Conservation (phyloP, 2,888 invertebrate genomes). For the Thereva nobilitata region DNA sequence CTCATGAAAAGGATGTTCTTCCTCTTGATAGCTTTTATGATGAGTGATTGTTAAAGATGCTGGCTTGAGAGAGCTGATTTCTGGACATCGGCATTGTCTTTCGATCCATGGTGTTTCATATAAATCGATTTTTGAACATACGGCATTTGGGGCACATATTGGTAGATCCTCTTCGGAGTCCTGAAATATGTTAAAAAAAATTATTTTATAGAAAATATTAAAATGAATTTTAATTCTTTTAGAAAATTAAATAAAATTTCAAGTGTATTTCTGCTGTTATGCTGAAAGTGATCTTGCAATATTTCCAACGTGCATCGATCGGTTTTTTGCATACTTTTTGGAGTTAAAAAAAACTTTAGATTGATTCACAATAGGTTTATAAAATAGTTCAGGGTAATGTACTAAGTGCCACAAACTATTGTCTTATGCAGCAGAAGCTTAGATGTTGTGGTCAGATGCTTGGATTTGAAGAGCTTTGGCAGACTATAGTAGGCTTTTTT, state of each 20-base stretch:
- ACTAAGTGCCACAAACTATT: no score
- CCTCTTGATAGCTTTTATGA: slow-evolving; percentile 26
- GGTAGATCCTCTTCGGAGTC: slow-evolving; percentile 79
- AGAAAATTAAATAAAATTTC: background rate
- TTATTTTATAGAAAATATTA: background rate
- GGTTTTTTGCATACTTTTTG: no score
- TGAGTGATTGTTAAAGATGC: slow-evolving; percentile 44
- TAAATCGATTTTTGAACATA: slow-evolving; percentile 85
- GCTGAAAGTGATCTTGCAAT: background rate
- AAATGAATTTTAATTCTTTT: slow-evolving; percentile 22
- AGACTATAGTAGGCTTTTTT: no score
- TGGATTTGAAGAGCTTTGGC: no score
- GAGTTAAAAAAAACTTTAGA: no score
- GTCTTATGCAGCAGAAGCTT: no score
- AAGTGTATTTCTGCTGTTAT: background rate
- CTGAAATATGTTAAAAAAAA: slow-evolving; percentile 60
- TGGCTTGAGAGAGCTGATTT: slow-evolving; percentile 51
- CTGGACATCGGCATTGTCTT: slow-evolving; percentile 79
- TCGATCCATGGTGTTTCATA: slow-evolving; percentile 88
- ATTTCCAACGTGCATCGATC: no score
- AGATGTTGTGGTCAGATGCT: no score
- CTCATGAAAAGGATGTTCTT: slow-evolving; percentile 32
- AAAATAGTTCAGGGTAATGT: no score
- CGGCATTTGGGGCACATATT: slow-evolving; percentile 75
- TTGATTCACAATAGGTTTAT: no score